Evolutionary conservation across 1,140 invertebrate species (phyloP).

Genomic region (Zaprionus capensis): DNA sequence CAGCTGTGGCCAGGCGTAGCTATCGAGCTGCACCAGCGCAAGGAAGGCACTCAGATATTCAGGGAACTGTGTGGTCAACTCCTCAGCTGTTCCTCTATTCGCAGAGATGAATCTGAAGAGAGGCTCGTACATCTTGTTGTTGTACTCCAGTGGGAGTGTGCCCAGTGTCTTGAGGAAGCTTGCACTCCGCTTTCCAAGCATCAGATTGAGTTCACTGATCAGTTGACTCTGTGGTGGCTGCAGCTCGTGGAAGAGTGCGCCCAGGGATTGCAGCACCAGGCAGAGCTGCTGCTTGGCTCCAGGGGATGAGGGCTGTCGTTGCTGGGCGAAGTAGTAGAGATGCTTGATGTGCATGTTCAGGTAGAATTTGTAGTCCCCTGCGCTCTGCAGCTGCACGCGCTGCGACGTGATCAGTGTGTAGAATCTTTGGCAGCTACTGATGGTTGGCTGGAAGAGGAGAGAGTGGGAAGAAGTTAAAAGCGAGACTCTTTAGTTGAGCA

Average conservation of each 20-base stretch:
- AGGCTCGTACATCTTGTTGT: conserved; percentile 38
- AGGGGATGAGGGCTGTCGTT: conserved; percentile 8
- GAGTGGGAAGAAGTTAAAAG: background rate
- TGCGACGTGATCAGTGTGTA: conserved; percentile 46
- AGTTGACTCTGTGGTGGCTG: conserved; percentile 19
- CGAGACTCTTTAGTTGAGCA: too few species aligned
- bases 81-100: background rate
- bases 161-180: conserved; percentile 37
- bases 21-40: conserved; percentile 44
- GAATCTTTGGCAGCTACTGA: conserved; percentile 40
- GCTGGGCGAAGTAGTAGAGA: conserved; percentile 32
- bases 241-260: conserved; percentile 50
- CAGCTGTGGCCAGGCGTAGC: conserved; percentile 11
- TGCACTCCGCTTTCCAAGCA: conserved; percentile 46
- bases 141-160: conserved; percentile 17
- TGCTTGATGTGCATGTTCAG: conserved; percentile 62
- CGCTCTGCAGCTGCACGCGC: conserved; percentile 41
- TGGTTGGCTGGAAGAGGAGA: conserved; percentile 25
- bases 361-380: conserved; percentile 50
- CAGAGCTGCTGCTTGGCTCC: conserved; percentile 21
- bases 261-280: conserved; percentile 36
- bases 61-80: conserved; percentile 35
- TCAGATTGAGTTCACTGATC: conserved; percentile 42
- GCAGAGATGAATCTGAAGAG: conserved; percentile 37
- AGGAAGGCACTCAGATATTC: conserved; percentile 47